Evolutionary conservation across 2,797 vertebrate genomes (phyloP), one percentile per base, ranked within the genome.

Genomic region (Heteromormyrus szaboi): DNA sequence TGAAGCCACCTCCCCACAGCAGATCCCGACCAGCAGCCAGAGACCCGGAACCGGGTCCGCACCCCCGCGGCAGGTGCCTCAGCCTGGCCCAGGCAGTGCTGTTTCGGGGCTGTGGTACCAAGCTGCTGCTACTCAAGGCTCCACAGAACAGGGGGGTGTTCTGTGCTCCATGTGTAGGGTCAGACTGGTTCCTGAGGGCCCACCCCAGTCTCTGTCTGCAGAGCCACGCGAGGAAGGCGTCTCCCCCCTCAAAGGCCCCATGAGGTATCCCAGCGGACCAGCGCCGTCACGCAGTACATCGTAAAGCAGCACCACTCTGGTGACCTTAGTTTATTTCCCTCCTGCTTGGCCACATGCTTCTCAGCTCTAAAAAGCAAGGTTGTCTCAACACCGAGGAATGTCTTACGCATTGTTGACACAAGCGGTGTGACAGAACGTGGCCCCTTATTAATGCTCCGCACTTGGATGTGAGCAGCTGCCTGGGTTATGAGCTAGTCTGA

Each of bases 1-100:
- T 22, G 54, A 84, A 65, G 76, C 85, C 46, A 85, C 25, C 1
- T 53, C 4, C 7, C 12, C 44, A 17, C 29, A 50, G 44, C 81
- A 85, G 90, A 81, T 91, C 85, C 89, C 33, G 48, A 48, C 25
- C 93, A 92, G 90, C 87, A 92, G 94, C 93, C 91, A 90, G 92
- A 87, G 89, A 9, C 90, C 92, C 86, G 89, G 92, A 93, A 90
- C 68, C 8, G n/a, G 8, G 8, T 33, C 9, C 2, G 25, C 54
- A 22, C 54, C 41, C 22, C n/a, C 19, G 12, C 11, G 1, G 19
- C 81, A 19, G 25, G 17, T 9, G 44, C 72, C 48, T 51, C 86
- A 85, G 0, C 33, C 50, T 37, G 65, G 89, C 68, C 90, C 92
- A 95, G 95, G 79, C 85, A 91, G 91, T 65, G 19, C 46, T 17